Evolutionary conservation across 2,113 vertebrate genomes (phyloP).

Genomic region (Miniopterus natalensis): DNA sequence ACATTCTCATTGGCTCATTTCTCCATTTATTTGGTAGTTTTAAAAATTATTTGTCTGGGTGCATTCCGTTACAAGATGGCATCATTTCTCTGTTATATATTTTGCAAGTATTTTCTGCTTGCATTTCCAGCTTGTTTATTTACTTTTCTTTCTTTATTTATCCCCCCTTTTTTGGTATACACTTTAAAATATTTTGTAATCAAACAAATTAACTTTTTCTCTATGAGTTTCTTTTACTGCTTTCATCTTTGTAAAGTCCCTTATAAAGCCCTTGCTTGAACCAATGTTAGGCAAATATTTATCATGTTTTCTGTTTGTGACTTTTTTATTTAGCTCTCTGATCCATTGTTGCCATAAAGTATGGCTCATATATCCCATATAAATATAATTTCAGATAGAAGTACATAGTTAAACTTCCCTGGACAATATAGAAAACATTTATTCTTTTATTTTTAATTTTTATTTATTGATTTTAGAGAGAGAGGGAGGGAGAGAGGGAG

Average conservation of each 20-base stretch:
- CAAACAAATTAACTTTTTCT: neutral
- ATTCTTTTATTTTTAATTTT: neutral
- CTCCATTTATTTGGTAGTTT: neutral
- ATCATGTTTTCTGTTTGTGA: neutral
- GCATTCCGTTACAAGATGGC: neutral
- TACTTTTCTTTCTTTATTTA: neutral
- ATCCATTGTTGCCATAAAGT: neutral
- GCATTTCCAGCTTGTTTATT: neutral
- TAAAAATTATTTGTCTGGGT: constrained; percentile 34
- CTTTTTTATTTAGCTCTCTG: neutral
- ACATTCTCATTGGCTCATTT: neutral
- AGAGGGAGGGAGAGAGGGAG: no score
- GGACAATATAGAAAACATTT: neutral
- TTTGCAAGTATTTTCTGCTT: neutral
- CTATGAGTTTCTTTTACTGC: neutral
- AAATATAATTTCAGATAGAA: neutral
- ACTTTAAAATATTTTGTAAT: neutral
- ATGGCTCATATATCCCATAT: neutral
- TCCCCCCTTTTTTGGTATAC: neutral
- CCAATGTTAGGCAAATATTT: neutral
- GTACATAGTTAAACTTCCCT: neutral
- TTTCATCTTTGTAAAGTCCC: neutral
- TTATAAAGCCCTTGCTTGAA: neutral
- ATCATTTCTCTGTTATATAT: neutral
- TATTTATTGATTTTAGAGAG: no score